Conservation (phyloP, 2,113 vertebrate species). For the Pyrgilauda ruficollis region DNA sequence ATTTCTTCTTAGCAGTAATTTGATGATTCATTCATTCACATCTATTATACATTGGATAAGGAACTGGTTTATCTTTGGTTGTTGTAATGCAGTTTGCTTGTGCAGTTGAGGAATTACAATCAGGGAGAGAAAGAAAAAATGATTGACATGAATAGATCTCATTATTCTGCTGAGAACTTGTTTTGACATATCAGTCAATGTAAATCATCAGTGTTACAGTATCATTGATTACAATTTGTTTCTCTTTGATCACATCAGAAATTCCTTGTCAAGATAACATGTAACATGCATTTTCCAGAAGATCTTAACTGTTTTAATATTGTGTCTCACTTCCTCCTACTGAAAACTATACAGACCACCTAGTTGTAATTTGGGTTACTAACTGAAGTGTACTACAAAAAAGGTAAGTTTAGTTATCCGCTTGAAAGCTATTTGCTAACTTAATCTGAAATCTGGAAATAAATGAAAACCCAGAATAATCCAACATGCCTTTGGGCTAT, state of each 20-base stretch:
- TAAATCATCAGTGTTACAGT: constrained; percentile 29
- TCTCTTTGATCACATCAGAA: background rate
- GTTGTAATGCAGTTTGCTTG: background rate
- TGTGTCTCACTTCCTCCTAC: background rate
- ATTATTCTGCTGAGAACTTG: constrained; percentile 21
- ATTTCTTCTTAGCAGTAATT: background rate
- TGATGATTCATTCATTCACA: background rate
- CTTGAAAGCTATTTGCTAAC: background rate
- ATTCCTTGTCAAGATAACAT: background rate
- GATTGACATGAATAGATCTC: background rate
- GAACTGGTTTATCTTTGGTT: background rate
- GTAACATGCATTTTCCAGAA: background rate
- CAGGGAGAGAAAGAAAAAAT: background rate
- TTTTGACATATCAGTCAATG: constrained; percentile 36
- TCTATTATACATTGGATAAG: background rate
- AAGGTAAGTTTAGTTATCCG: background rate
- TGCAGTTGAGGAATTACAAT: background rate
- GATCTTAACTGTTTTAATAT: background rate
- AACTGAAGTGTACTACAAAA: background rate
- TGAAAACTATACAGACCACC: background rate
- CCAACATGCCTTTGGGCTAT: background rate
- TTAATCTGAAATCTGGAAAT: background rate
- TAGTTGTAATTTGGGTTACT: background rate
- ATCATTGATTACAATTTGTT: constrained; percentile 42
- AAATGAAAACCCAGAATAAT: background rate